These are phyloP conservation scores for Sparidentex hasta DNA, from an alignment of 2,797 vertebrate species.

Conservation along the genomic window DNA sequence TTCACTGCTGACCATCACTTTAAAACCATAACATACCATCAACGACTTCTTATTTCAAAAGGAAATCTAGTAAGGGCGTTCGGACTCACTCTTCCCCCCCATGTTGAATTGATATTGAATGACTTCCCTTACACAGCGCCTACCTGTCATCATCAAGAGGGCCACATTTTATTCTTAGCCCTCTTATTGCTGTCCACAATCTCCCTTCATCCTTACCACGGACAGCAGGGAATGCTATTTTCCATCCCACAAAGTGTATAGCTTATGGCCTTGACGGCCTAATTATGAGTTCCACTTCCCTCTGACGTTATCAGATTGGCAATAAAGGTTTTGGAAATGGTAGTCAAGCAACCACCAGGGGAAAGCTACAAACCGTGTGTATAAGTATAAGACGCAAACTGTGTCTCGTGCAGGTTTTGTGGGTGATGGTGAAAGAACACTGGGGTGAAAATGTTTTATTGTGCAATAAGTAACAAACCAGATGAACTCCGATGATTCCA, in stretches of 20 bases:
- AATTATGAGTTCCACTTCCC: conserved; percentile 59
- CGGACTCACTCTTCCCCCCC: not conserved
- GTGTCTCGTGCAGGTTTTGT: not conserved
- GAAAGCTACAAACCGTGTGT: conserved; percentile 12
- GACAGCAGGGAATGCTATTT: conserved; percentile 36
- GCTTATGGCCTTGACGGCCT: conserved; percentile 28
- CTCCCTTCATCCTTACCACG: conserved; percentile 49
- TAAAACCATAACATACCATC: too few relatives aligned
- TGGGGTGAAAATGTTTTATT: not conserved
- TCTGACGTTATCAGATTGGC: conserved; percentile 39
- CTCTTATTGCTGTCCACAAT: conserved; percentile 55
- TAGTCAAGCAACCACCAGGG: conserved; percentile 21
- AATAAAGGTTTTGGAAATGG: conserved; percentile 30
- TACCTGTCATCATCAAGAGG: conserved; percentile 60
- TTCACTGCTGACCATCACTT: conserved; percentile 2
- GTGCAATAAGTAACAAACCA: conserved; percentile 1
- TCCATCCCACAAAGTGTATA: conserved; percentile 11
- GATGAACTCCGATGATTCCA: not conserved
- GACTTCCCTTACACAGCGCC: conserved; percentile 19
- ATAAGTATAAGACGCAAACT: not conserved
- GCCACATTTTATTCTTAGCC: conserved; percentile 62
- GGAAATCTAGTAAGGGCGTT: not conserved
- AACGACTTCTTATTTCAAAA: not conserved
- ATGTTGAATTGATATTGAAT: conserved; percentile 40
- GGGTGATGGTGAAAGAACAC: not conserved